A percentile compares a stretch with the other conserved stretches of the same genome.
Conservation (phyloP, 2,797 vertebrate genomes). For the Sebastolobus alascanus region DNA sequence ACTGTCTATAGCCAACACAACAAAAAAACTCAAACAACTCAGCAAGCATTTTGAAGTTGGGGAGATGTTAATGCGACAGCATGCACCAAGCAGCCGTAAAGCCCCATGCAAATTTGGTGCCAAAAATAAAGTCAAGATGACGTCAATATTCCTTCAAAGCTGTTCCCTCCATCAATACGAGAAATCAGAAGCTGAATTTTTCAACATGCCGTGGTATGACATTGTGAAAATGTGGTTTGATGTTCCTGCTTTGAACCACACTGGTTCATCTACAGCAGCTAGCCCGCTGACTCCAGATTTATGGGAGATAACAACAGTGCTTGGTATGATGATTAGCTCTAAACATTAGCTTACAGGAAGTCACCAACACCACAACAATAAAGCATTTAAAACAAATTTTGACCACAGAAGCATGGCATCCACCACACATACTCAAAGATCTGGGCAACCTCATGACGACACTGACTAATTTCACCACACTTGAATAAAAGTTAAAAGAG, state of each 20-base stretch:
- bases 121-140: slow-evolving; percentile 46
- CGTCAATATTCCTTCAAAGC: slow-evolving; percentile 40
- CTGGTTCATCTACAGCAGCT: background rate
- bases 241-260: slow-evolving; percentile 2
- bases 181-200: slow-evolving; percentile 7
- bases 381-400: slow-evolving; percentile 1
- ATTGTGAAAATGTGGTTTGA: background rate
- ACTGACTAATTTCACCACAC: background rate
- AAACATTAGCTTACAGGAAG: background rate
- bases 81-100: slow-evolving; percentile 27
- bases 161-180: slow-evolving; percentile 16
- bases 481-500: slow-evolving; percentile 30
- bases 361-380: background rate
- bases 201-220: background rate
- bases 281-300: background rate
- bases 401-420: background rate
- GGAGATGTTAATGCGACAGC: slow-evolving; percentile 37
- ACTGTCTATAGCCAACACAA: background rate
- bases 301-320: background rate
- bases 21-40: slow-evolving; percentile 9
- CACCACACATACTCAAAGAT: background rate
- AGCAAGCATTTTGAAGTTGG: slow-evolving; percentile 37
- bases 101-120: slow-evolving; percentile 29
- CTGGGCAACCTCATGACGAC: background rate
- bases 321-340: background rate